Evolutionary conservation across 2,113 vertebrate species (phyloP), one percentile per base, ranked within the genome.

Genomic region (Nycticebus coucang): DNA sequence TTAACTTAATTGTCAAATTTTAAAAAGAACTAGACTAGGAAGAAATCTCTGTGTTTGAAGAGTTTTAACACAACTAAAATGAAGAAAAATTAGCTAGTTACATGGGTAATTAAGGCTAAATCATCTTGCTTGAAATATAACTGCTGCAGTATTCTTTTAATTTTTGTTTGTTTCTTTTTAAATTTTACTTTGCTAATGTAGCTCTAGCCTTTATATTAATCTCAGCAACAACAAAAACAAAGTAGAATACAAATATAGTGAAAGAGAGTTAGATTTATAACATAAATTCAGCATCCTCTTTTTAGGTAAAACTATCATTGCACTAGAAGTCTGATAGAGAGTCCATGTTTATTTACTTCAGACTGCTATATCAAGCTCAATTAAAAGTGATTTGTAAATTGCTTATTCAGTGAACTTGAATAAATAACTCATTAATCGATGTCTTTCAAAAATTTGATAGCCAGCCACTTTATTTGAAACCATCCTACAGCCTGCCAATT

Each of bases 351-450:
- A 96, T 89, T 97, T 97, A 88, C 88, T 95, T 93, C 55, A 87
- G 75, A 93, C 28, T 53, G 22, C 93, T 74, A 41, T 94, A 91
- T 94, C 74, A 96, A 97, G 93, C 79, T 84, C 35, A 97, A 95
- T 93, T 93, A 93, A 85, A 96, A 91, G 74, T 95, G 91, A 95
- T 97, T 95, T 95, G 95, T 84, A 96, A 95, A 18, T 78, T 80
- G 19, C 92, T 97, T 97, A 93, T 96, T 91, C 93, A 94, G 89
- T 88, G 11, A 96, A 96, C 93, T 97, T 97, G 79, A 97, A 97
- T 84, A 59, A 97, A 91, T 94, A 96, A 91, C n/a, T 95, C 87
- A 87, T 71, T 94, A 69, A 96, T 93, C 80, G 85, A 80, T 95
- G 91, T 78, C 60, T 86, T 18, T 24, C 62, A 85, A 68, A 45